Base-by-base conservation (phyloP, 2,888 invertebrate species). In the Gerris lacustris region DNA sequence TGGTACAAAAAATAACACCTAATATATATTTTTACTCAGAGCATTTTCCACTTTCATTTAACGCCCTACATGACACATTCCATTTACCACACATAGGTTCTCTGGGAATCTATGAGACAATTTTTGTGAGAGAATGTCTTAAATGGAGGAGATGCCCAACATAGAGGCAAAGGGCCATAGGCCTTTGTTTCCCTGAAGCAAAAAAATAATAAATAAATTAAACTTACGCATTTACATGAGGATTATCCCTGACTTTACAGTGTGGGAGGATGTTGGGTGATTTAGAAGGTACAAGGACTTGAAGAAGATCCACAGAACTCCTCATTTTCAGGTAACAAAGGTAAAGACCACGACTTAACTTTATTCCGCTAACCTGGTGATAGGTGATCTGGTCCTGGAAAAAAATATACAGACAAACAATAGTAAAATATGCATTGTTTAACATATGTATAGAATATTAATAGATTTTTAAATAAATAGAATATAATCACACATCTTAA, bases 291-390 rank as follows among this genome's bases (percentile, higher is more conserved):
- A 96, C 96, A 67, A 98, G 90, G 9, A 98, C 89, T 77, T 94
- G 89, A 67, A 97, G 92, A 73, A 93, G 88, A 80, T 97, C 97
- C 71, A 98, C 94, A 2, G 96, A 96, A 76, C 94, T 94, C 79
- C 95, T 94, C 84, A 98, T 90, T 81, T 98, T 97, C 74, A 99
- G 83, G 82, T 97, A 99, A 63, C 96, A 94, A 75, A 99, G 83
- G 82, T 99, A 98, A 43, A 99, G 84, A 0, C 99, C 98, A 45
- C 89, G 87, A 2, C 89, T 85, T 68, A 98, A 82, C 77, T 90
- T 90, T 70, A 92, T 87, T 74, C 89, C 86, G 71, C 94, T 94
- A 67, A 90, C 89, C 84, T 93, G 88, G 76, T 88, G 87, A 79
- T 88, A 90, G 45, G 82, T 80, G 66, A 86, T 83, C 80, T 86